Evolutionary conservation across 2,888 invertebrate genomes (phyloP).

Genomic region (Acleris holmiana): DNA sequence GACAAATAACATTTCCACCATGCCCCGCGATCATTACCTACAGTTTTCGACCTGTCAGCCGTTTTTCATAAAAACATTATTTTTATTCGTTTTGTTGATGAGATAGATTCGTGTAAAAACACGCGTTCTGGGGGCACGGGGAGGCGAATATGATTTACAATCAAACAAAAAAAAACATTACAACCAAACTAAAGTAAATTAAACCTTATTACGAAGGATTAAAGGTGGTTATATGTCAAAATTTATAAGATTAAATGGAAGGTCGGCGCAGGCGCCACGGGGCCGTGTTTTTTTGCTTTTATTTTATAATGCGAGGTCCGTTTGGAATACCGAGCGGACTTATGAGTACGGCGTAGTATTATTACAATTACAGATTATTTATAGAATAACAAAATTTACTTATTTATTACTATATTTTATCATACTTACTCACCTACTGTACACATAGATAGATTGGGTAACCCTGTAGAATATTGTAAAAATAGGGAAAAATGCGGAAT

Average conservation of each 20-base stretch:
- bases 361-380: constrained; percentile 38
- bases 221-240: constrained; percentile 40
- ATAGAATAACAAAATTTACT: not conserved
- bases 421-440: too few relatives aligned
- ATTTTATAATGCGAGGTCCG: constrained; percentile 74
- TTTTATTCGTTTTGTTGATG: constrained; percentile 70
- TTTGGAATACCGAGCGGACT: constrained; percentile 64
- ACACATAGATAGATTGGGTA: too few relatives aligned
- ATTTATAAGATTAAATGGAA: constrained; percentile 39
- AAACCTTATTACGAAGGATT: constrained; percentile 44
- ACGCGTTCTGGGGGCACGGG: constrained; percentile 67
- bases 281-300: constrained; percentile 75
- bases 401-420: too few relatives aligned
- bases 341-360: constrained; percentile 49
- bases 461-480: too few relatives aligned
- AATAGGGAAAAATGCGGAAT: too few relatives aligned
- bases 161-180: constrained; percentile 44
- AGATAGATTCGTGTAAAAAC: constrained; percentile 75
- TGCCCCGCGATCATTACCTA: constrained; percentile 60
- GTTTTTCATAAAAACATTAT: constrained; percentile 59
- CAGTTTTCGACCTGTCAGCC: constrained; percentile 54
- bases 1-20: constrained; percentile 44
- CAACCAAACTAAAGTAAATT: constrained; percentile 40
- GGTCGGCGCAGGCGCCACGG: constrained; percentile 72
- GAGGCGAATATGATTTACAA: constrained; percentile 79